Percentiles rank a stretch among this genome's conserved stretches.
These are phyloP conservation scores for Xenops minutus DNA, from an alignment of 2,797 vertebrate species.

Conservation along the genomic window DNA sequence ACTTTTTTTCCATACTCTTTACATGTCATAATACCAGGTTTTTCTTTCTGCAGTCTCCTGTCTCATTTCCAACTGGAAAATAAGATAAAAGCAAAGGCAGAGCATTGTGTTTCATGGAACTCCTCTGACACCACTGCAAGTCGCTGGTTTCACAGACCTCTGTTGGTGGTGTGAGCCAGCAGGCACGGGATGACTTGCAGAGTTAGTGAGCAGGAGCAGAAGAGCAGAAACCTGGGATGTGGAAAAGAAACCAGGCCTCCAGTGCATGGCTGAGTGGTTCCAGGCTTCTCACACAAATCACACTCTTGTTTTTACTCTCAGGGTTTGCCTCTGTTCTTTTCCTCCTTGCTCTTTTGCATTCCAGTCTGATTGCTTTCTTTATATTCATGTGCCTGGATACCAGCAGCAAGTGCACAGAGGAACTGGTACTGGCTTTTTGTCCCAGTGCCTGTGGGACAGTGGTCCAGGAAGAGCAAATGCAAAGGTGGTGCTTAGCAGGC, in stretches of 20 bases:
- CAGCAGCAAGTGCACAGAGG: background rate
- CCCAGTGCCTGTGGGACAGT: background rate
- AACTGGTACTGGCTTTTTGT: background rate
- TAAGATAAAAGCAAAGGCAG: background rate
- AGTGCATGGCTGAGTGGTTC: background rate
- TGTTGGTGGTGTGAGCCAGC: background rate
- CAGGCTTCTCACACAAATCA: background rate
- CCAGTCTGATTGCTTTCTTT: slow-evolving; percentile 9
- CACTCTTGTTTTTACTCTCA: background rate
- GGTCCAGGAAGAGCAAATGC: background rate
- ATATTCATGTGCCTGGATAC: slow-evolving; percentile 16
- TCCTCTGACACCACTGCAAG: background rate
- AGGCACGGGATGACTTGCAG: background rate
- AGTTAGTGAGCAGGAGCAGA: background rate
- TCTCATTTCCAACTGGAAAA: background rate
- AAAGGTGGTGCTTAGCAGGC: background rate
- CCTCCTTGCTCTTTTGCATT: background rate
- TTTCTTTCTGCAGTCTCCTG: background rate
- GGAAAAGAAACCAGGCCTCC: background rate
- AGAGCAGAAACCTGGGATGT: background rate
- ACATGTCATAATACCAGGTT: background rate
- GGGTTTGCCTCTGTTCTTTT: background rate
- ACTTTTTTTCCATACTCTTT: background rate
- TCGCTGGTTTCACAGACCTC: background rate
- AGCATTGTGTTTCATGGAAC: background rate